These are phyloP conservation scores for Actenoides lindsayi DNA, from an alignment of 2,113 vertebrate species.

Conservation along the genomic window DNA sequence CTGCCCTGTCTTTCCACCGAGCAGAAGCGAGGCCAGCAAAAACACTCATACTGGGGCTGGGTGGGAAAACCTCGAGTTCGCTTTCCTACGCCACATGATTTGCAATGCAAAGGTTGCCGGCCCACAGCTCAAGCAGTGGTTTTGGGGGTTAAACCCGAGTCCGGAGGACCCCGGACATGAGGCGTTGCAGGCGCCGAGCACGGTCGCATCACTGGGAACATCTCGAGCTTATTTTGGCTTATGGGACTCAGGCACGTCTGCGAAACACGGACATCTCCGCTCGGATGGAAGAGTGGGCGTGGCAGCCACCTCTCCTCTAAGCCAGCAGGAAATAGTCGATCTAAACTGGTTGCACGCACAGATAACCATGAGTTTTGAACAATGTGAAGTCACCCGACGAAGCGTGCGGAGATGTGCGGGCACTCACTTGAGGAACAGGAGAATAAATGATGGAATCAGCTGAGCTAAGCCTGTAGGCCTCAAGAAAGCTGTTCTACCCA, in stretches of 20 bases:
- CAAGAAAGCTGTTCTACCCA: fast-evolving
- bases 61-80: background rate
- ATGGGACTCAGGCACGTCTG: fast-evolving
- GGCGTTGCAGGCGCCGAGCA: fast-evolving
- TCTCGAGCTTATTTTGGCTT: background rate
- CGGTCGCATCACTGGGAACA: background rate
- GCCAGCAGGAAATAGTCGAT: background rate
- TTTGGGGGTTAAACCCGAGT: background rate
- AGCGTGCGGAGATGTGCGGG: fast-evolving
- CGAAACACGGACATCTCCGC: fast-evolving
- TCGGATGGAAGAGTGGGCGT: background rate
- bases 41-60: fast-evolving
- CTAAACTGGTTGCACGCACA: background rate
- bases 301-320: background rate
- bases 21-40: background rate
- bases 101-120: background rate
- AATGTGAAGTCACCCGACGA: background rate
- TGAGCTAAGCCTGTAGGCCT: background rate
- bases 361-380: background rate
- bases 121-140: background rate
- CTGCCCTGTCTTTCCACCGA: background rate
- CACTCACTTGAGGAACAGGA: no score
- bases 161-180: background rate
- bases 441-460: background rate
- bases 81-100: background rate